These are phyloP conservation scores for Channa striata DNA, from an alignment of 2,797 vertebrate genomes.

Conservation along the genomic window DNA sequence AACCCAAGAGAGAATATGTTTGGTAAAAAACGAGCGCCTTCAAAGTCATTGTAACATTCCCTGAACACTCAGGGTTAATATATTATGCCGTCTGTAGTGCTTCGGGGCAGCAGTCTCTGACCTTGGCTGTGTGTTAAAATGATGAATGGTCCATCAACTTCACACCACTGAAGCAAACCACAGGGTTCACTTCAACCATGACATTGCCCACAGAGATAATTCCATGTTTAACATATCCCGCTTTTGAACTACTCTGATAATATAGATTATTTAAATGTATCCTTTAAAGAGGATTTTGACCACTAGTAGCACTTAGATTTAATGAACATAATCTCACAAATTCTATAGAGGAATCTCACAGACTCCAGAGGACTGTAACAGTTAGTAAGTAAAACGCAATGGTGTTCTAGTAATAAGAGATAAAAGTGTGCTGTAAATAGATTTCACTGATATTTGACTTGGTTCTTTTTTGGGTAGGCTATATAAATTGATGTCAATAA, in stretches of 20 bases:
- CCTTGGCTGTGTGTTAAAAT: slow-evolving; percentile 70
- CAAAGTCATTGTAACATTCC: slow-evolving; percentile 68
- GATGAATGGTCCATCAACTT: slow-evolving; percentile 73
- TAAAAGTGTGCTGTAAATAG: background rate
- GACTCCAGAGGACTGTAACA: background rate
- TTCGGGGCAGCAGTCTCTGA: slow-evolving; percentile 65
- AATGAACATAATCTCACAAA: background rate
- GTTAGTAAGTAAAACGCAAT: background rate
- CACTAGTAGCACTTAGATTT: slow-evolving; percentile 10
- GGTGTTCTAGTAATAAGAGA: background rate
- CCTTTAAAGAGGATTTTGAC: background rate
- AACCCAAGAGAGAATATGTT: slow-evolving; percentile 46
- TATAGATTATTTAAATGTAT: slow-evolving; percentile 21
- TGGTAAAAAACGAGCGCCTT: slow-evolving; percentile 47
- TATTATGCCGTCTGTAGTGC: slow-evolving; percentile 61
- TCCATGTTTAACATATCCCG: slow-evolving; percentile 43
- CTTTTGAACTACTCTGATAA: slow-evolving; percentile 23
- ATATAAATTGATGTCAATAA: too few relatives aligned
- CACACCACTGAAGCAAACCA: slow-evolving; percentile 59
- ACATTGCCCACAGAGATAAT: slow-evolving; percentile 64
- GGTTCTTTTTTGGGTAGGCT: too few relatives aligned
- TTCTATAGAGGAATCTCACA: too few relatives aligned
- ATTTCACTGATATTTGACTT: too few relatives aligned
- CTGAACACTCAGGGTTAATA: slow-evolving; percentile 65
- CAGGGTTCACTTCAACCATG: slow-evolving; percentile 60